Percentiles rank a stretch among this genome's conserved stretches.
Evolutionary conservation across 2,113 vertebrate species (phyloP).

Genomic region (Crotalus tigris): DNA sequence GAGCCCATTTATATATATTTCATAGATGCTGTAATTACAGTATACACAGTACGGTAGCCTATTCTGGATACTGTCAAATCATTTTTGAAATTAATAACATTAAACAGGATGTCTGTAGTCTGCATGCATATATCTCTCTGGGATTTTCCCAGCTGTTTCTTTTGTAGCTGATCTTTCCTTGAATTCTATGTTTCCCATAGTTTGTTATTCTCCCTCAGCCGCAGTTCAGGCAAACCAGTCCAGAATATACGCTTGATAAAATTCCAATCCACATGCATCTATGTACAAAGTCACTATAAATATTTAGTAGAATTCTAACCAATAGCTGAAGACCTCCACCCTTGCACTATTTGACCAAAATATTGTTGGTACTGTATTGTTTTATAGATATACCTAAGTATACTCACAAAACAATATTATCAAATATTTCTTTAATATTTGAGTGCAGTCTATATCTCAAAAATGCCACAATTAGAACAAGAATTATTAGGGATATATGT

Average conservation of each 20-base stretch:
- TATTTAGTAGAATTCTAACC: neutral
- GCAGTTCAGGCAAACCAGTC: neutral
- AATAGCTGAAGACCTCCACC: neutral
- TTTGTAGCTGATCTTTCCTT: neutral
- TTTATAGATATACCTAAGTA: too few relatives aligned
- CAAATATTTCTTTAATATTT: conserved; percentile 11
- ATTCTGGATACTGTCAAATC: too few relatives aligned
- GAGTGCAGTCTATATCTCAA: neutral
- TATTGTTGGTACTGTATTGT: neutral
- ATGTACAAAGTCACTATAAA: neutral
- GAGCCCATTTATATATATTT: neutral
- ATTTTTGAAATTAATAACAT: neutral
- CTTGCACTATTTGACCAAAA: neutral
- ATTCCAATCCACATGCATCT: neutral
- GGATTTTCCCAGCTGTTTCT: neutral
- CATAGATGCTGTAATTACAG: neutral
- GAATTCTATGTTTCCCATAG: neutral
- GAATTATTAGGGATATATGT: neutral
- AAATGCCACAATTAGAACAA: neutral
- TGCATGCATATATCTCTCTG: neutral
- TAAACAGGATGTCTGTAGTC: neutral
- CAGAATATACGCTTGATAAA: neutral
- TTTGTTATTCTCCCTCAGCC: neutral
- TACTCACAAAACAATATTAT: neutral
- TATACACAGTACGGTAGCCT: neutral